Base-by-base conservation (phyloP, 2,113 vertebrate genomes). In the Cryptotis parvus region DNA sequence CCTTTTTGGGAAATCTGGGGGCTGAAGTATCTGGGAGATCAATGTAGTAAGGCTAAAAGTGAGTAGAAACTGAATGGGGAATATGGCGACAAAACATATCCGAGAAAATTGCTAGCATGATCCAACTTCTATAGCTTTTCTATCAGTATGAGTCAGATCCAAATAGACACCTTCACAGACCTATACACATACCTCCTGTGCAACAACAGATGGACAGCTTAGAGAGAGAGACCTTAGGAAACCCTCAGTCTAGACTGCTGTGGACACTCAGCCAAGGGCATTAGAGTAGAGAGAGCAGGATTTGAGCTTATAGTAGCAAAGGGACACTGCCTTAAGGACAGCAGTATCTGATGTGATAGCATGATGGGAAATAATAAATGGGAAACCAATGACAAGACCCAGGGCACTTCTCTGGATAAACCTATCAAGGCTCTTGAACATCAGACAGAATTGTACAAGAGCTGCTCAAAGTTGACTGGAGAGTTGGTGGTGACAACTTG, bases 161-260 rank as follows among this genome's bases (percentile, higher is more conserved):
- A 76, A 91, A 88, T 75, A 33, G 39, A 0, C 0, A 87, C 92
- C 92, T 95, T 94, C 93, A 65, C 77, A 94, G 94, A 94, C 83
- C 84, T 81, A 58, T 58, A 75, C 68, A 63, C 80, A 89, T 89
- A 83, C 91, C 92, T 61, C 91, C 75, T 37, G 91, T 83, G 95
- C 94, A 94, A 89, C 94, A 94, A 89, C 90, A 22, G 90, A 91
- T 35, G 91, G 96, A 93, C 70, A 85, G 94, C 73, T 68, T 84
- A 82, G 89, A 83, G 89, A 74, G 87, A 84, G 43, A n/a, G 18
- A 87, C 89, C 78, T 81, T 73, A 78, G 89, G 92, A 93, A 95
- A 96, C 79, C 58, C 93, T 43, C 74, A 88, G 41, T 52, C 43
- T 35, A 93, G 84, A 69, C 87, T 7, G 14, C 45, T 52, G 94